Base-by-base conservation (phyloP, 2,888 invertebrate genomes). In the Pantelozetes paolii region DNA sequence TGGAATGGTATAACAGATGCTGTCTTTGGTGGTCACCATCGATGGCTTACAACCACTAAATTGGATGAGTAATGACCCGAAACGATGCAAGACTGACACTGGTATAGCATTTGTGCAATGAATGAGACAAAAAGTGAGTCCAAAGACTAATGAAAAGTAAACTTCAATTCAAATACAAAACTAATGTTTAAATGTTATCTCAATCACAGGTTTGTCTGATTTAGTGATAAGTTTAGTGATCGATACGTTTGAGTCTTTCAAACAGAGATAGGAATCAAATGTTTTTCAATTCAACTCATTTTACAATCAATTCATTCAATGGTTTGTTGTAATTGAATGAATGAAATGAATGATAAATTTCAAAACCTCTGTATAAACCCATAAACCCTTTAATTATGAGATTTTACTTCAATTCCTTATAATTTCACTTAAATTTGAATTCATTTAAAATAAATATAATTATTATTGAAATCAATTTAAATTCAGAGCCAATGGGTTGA, bases 61-160 rank as follows among this genome's bases (percentile, higher is more conserved):
- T 64, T 64, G 36, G 6, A 36, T 64, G 64, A 64, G 64, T 64
- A 64, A 64, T 64, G 64, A 64, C 36, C 64, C 64, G 36, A 36
- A 64, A 64, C 64, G 36, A 64, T 20, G n/a, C 18, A 59, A 26
- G 28, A 32, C 28, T 59, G 30, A 26, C 57, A 26, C 9, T 57
- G 6, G 20, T 9, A 26, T 9, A n/a, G n/a, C 64, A 64, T 64
- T 64, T 64, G 64, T 64, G 32, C 32, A n/a, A 64, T 64, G 36
- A 32, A 13, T 28, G 28, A 28, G 26, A 3, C 13, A 6, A 59
- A 28, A n/a, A 59, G 50, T 50, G 2, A 50, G 2, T n/a, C 50
- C 50, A 50, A 50, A 45, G 6, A 50, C 20, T 28, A 30, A 57
- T 54, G 54, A 54, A 54, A 9, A 30, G 26, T 57, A 15, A 30